Evolutionary conservation across 1,140 invertebrate species (phyloP), one percentile per base, ranked within the genome.

Genomic region (Sycobia sp.): DNA sequence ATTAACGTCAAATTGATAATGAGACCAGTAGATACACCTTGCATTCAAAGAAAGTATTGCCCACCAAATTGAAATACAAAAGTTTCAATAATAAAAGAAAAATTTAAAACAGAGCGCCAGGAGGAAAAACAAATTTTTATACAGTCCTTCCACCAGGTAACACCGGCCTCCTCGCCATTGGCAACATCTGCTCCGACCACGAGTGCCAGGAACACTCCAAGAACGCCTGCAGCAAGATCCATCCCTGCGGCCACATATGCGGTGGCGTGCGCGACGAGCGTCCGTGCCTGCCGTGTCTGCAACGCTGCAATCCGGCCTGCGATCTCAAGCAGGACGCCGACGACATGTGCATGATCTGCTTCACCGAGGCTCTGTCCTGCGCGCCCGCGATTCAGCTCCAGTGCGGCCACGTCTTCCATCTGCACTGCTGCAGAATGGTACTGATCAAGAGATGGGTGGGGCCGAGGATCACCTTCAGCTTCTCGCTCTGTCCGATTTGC

Each of bases 271-370:
- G 86, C 14, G 89, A 90, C 64, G 96, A 98, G 80, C 82, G 84
- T 3, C 81, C 82, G 23, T 98, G 96, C 75, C 81, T 98, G 66
- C 94, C 95, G 0, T 98, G 96, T 77, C 80, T 98, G 51, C 89
- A 94, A 62, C 91, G 94, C 1, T 97, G 95, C 78, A 76, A 88
- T 61, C 86, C 88, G 50, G 85, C 87, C 1, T 88, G 82, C 66
- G 81, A 81, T 56, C 79, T 96, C 14, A 91, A 91, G 25, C 96
- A 98, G 81, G 96, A 99, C 79, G 94, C 94, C 0, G 96, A 99
- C 73, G 96, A 99, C 73, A 97, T 99, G 94, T 99, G 97, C 81
- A 98, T 98, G 94, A 96, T 99, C 65, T 99, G 97, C 76, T 99
- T 99, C 78, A 96, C 94, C 0, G 96, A 99, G 76, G 94, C 96